A percentile compares a stretch with the other conserved stretches of the same genome.
These are phyloP conservation scores for Pseudochirops cupreus DNA, from an alignment of 2,797 vertebrate genomes.

Conservation along the genomic window DNA sequence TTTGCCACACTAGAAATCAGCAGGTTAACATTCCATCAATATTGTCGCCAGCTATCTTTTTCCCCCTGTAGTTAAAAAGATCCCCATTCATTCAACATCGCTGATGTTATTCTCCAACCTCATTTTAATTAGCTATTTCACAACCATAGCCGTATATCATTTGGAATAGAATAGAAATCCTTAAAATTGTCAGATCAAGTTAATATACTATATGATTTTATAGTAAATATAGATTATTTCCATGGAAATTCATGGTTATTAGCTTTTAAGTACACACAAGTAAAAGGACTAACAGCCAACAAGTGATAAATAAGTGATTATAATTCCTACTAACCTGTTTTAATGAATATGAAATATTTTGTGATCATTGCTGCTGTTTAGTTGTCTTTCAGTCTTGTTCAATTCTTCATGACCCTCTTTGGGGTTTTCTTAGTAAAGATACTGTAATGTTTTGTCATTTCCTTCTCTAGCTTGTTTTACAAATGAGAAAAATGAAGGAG, in stretches of 20 bases:
- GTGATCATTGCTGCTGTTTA: neutral
- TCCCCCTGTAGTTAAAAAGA: neutral
- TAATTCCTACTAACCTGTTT: neutral
- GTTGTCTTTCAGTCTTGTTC: neutral
- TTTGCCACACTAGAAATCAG: neutral
- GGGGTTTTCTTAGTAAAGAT: neutral
- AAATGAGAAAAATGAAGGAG: neutral
- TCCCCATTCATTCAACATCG: slow-evolving; percentile 40
- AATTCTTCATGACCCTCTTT: neutral
- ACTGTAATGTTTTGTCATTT: neutral
- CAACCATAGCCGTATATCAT: neutral
- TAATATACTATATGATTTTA: neutral
- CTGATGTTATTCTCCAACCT: slow-evolving; percentile 6
- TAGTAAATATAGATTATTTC: neutral
- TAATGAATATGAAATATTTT: neutral
- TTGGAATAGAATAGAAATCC: neutral
- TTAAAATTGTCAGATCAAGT: neutral
- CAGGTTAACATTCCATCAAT: neutral
- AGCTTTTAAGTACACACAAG: slow-evolving; percentile 2
- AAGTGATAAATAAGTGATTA: slow-evolving; percentile 9
- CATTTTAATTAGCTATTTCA: neutral
- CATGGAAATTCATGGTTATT: slow-evolving; percentile 31
- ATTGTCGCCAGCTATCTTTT: neutral
- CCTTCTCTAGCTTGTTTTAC: neutral
- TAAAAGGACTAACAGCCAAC: slow-evolving; percentile 20